Evolutionary conservation across 2,113 vertebrate genomes (phyloP).

Genomic region (Otolemur garnettii): DNA sequence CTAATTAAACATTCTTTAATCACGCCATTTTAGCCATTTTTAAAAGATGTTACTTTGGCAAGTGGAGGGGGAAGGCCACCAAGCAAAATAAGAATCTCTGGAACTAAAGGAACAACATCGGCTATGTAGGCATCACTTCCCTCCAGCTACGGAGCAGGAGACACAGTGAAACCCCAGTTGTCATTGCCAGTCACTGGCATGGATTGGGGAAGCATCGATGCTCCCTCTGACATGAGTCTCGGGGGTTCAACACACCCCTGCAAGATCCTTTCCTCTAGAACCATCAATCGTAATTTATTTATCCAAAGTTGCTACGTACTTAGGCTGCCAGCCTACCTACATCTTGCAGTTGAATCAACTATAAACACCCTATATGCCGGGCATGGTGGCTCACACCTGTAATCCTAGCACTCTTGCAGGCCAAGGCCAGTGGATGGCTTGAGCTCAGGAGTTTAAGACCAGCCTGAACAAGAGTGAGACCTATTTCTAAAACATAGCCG

Average conservation of each 20-base stretch:
- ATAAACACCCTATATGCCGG: not conserved
- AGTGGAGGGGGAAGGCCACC: no score
- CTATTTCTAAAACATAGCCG: no score
- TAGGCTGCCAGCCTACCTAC: not conserved
- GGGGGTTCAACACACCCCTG: fast-evolving
- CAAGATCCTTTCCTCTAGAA: not conserved
- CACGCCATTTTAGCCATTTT: not conserved
- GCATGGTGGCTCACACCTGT: no score
- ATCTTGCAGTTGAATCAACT: not conserved
- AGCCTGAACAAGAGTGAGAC: no score
- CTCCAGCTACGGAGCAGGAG: not conserved
- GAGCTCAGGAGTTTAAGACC: no score
- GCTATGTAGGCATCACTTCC: not conserved
- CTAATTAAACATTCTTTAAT: not conserved
- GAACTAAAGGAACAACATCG: not conserved
- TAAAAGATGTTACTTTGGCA: not conserved
- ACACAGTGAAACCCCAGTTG: fast-evolving
- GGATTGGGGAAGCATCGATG: fast-evolving
- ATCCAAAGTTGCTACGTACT: not conserved
- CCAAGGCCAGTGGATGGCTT: no score
- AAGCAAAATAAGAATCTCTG: not conserved
- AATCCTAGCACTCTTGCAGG: no score
- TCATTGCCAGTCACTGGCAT: fast-evolving
- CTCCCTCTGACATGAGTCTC: not conserved
- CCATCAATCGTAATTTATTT: not conserved